Evolutionary conservation across 2,888 invertebrate genomes (phyloP), one percentile per base, ranked within the genome.

Genomic region (Clistopyga incitator): DNA sequence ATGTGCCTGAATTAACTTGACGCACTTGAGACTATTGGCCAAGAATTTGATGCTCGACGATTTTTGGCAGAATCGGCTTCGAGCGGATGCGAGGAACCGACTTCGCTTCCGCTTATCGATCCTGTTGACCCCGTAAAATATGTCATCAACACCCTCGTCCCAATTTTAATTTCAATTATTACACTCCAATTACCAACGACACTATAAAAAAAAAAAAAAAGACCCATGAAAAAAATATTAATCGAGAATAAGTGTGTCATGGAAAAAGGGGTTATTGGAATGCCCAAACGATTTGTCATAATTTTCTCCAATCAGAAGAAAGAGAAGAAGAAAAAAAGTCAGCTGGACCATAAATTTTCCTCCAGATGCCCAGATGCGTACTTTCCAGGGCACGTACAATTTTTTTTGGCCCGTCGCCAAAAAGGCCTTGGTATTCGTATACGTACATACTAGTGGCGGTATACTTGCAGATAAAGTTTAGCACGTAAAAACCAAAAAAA

Each of bases 101-200:
- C 76, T 71, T 65, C 77, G 56, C 18, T 47, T n/a, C 15, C 56
- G 65, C 81, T n/a, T 52, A 45, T 15, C 15, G 45, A 45, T 45
- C 20, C 64, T 47, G 20, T 65, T 61, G 64, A 74, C 61, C 77
- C 70, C 23, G 52, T 20, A n/a, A 77, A 77, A 83, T 80, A 50
- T 72, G 67, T 75, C 79, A 74, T 77, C 83, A 54, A 45, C 80
- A 54, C 52, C 50, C 59, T 56, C 34, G 61, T 75, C 67, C 50
- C 29, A 52, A 77, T 80, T 68, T 52, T 52, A 77, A 72, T 80
- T 83, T 77, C 77, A 74, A 83, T 83, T 50, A 83, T 80, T 68
- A 56, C 47, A n/a, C n/a, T n/a, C n/a, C n/a, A n/a, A n/a, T n/a
- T n/a, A n/a, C n/a, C n/a, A n/a, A n/a, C n/a, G n/a, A n/a, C n/a